Evolutionary conservation across 2,113 vertebrate genomes (phyloP), one percentile per base, ranked within the genome.

Genomic region (Pachypanchax playfairii): DNA sequence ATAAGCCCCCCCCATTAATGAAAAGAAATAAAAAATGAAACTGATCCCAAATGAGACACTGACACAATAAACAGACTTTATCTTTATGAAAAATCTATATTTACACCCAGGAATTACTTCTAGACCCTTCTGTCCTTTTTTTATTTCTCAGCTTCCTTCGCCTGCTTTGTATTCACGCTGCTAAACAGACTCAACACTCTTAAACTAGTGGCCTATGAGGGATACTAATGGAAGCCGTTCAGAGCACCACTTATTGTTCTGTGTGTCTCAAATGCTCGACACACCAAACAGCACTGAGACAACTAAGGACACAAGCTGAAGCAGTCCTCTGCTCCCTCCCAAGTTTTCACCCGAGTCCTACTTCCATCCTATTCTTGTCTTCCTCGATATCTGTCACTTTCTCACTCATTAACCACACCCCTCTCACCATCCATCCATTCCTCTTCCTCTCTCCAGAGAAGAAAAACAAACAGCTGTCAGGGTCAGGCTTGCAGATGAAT

Each of bases 401-500:
- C 66, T 78, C 71, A 67, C 57, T 82, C 76, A 84, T 84, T 85
- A 80, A 66, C 77, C 66, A 65, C 74, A 56, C 56, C 58, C 66
- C 26, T 18, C 31, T 25, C 20, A 3, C 80, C 57, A 68, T 80
- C 54, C 35, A 53, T 72, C 80, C 47, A 70, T 79, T 65, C 39
- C 79, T 68, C 70, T 70, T 77, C 38, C 69, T 64, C 67, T 79
- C 83, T 84, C 79, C 8, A 15, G 83, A 85, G 83, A 70, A 62
- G 79, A 78, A 86, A 88, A 88, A 88, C 83, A 88, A 89, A 87
- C 84, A 90, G 85, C 85, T 86, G 89, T 84, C 89, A 89, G 86
- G 89, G 87, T 90, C 89, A 79, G 68, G 71, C 75, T 84, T 38
- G 77, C 77, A 73, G 71, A 87, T 87, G 88, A 89, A 90, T 88